phyloP scores from a whole-genome alignment of 2,113 vertebrate species.

The Rousettus leschenaultii region DNA sequence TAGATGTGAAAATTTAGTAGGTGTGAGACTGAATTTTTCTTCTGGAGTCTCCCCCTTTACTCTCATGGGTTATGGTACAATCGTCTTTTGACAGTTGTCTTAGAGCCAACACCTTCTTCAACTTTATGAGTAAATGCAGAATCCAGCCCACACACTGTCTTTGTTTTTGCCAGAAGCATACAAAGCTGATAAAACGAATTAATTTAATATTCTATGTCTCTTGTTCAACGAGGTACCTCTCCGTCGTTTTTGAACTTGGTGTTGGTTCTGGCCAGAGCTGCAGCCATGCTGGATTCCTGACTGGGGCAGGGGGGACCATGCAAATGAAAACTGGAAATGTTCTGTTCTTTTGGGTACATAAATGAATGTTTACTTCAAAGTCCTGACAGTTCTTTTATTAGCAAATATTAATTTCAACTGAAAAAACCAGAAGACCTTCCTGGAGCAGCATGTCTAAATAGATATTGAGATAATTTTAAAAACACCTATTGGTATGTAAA shows the following conservation, averaged over 20 bases:
- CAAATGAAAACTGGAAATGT: conserved; percentile 65
- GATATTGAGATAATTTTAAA: conserved; percentile 78
- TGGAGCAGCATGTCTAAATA: conserved; percentile 80
- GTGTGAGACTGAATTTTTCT: conserved; percentile 61
- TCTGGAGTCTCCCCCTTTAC: not conserved
- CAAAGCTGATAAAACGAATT: not conserved
- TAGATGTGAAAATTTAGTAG: conserved; percentile 68
- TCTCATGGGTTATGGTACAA: conserved; percentile 25
- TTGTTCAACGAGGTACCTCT: not conserved
- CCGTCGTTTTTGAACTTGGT: not conserved
- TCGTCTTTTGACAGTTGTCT: not conserved
- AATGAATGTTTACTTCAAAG: conserved; percentile 81
- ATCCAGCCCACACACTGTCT: not conserved
- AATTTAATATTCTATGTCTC: not conserved
- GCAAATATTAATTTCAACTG: conserved; percentile 81
- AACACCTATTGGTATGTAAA: conserved; percentile 82
- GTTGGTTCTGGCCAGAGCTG: not conserved
- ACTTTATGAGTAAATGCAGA: conserved; percentile 45
- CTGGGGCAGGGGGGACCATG: conserved; percentile 24
- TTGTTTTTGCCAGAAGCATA: conserved; percentile 15
- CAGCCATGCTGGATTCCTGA: not conserved
- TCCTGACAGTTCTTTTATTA: conserved; percentile 82
- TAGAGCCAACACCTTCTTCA: conserved; percentile 47
- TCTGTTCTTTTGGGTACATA: conserved; percentile 78
- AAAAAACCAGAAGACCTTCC: conserved; percentile 81